Evolutionary conservation across 2,888 invertebrate genomes (phyloP).

Genomic region (Papilio gigon): DNA sequence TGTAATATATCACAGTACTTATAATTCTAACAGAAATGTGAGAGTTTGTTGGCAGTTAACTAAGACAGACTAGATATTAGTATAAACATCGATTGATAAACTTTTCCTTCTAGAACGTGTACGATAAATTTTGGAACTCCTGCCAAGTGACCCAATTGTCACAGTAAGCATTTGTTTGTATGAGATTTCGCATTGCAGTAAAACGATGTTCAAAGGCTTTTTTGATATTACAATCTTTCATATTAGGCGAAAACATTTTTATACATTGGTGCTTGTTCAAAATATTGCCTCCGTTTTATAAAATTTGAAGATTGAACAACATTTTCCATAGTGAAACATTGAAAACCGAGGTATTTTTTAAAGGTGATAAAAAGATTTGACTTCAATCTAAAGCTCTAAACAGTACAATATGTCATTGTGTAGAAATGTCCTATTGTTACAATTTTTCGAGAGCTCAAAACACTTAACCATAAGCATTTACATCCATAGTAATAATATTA

Average conservation of each 20-base stretch:
- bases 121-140: constrained; percentile 35
- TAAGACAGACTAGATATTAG: too few relatives aligned
- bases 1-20: too few relatives aligned
- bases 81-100: constrained; percentile 22
- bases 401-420: too few relatives aligned
- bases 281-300: background rate
- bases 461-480: background rate
- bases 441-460: background rate
- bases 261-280: too few relatives aligned
- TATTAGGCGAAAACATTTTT: background rate
- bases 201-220: background rate
- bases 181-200: constrained; percentile 30
- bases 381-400: too few relatives aligned
- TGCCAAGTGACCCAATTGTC: constrained; percentile 33
- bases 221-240: background rate
- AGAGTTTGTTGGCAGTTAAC: too few relatives aligned
- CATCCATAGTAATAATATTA: background rate
- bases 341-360: too few relatives aligned
- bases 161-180: constrained; percentile 17
- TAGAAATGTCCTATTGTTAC: background rate
- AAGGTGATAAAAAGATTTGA: too few relatives aligned
- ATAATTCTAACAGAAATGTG: too few relatives aligned
- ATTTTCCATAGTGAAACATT: too few relatives aligned
- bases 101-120: constrained; percentile 49
- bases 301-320: background rate